phyloP scores from a whole-genome alignment of 1,140 invertebrate genomes.

The Drosophila busckii region DNA sequence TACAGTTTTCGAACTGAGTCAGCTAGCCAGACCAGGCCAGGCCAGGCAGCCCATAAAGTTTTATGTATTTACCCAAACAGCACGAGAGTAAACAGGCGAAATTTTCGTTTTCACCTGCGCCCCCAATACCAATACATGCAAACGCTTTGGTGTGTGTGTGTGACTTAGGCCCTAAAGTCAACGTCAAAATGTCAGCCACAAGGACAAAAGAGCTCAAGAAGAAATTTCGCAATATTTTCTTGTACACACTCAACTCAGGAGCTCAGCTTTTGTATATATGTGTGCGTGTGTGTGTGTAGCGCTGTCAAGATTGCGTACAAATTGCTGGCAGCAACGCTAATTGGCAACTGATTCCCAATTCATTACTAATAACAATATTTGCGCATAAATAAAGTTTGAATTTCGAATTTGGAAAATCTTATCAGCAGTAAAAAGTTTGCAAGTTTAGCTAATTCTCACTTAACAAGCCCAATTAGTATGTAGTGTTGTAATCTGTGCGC shows the following conservation, averaged over 20 bases:
- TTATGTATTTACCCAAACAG: constrained; percentile 28
- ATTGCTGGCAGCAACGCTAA: too few relatives aligned
- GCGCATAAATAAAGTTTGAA: too few relatives aligned
- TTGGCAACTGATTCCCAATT: constrained; percentile 44
- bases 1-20: constrained; percentile 16
- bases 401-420: too few relatives aligned
- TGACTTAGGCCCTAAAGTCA: constrained; percentile 13
- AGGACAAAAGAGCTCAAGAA: too few relatives aligned
- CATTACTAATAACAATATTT: too few relatives aligned
- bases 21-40: too few relatives aligned
- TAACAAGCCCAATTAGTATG: constrained; percentile 37
- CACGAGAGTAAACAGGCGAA: background rate
- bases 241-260: too few relatives aligned
- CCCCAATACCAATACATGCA: background rate
- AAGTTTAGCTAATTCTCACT: constrained; percentile 12
- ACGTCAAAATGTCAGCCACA: constrained; percentile 63
- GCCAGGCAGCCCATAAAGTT: constrained; percentile 44
- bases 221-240: too few relatives aligned
- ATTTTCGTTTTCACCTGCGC: constrained; percentile 2
- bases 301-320: too few relatives aligned
- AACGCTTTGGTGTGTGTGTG: background rate
- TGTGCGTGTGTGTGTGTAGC: too few relatives aligned
- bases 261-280: too few relatives aligned
- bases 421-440: background rate
- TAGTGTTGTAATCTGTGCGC: too few relatives aligned